These are phyloP conservation scores for Thereva nobilitata DNA, from an alignment of 2,888 invertebrate genomes.

Conservation along the genomic window DNA sequence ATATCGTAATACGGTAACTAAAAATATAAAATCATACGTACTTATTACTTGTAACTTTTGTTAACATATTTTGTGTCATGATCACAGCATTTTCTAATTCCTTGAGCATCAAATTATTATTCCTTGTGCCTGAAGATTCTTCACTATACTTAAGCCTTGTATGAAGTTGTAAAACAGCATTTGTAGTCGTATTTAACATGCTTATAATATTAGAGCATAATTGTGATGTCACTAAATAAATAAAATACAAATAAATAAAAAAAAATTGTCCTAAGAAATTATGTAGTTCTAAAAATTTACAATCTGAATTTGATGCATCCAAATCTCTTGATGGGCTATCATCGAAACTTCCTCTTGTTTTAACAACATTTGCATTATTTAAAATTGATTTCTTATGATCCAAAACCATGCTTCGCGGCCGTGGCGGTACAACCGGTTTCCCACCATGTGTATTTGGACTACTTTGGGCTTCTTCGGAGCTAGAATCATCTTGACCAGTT, in stretches of 20 bases:
- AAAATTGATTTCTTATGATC: conserved; percentile 61
- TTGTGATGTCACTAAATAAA: conserved; percentile 64
- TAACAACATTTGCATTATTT: conserved; percentile 49
- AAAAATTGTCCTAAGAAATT: not conserved
- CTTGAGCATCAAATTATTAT: conserved; percentile 54
- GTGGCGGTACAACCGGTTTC: conserved; percentile 67
- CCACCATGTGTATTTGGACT: conserved; percentile 50
- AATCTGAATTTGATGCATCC: conserved; percentile 60
- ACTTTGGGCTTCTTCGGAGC: conserved; percentile 70
- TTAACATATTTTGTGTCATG: conserved; percentile 59
- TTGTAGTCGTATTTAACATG: conserved; percentile 58
- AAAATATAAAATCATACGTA: conserved; percentile 24
- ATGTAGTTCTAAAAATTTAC: conserved; percentile 55
- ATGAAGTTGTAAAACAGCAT: conserved; percentile 57
- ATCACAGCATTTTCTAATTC: conserved; percentile 59
- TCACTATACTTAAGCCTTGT: conserved; percentile 56
- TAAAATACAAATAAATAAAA: conserved; percentile 12
- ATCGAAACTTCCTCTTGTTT: conserved; percentile 49
- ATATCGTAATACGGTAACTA: not conserved
- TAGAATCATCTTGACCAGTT: conserved; percentile 78
- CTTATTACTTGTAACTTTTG: conserved; percentile 53
- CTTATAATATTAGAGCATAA: conserved; percentile 66
- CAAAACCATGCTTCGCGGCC: conserved; percentile 68
- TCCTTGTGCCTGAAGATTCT: conserved; percentile 49
- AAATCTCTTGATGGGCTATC: conserved; percentile 59